Conservation (phyloP, 2,888 invertebrate genomes). For the Caenorhabditis sp. region DNA sequence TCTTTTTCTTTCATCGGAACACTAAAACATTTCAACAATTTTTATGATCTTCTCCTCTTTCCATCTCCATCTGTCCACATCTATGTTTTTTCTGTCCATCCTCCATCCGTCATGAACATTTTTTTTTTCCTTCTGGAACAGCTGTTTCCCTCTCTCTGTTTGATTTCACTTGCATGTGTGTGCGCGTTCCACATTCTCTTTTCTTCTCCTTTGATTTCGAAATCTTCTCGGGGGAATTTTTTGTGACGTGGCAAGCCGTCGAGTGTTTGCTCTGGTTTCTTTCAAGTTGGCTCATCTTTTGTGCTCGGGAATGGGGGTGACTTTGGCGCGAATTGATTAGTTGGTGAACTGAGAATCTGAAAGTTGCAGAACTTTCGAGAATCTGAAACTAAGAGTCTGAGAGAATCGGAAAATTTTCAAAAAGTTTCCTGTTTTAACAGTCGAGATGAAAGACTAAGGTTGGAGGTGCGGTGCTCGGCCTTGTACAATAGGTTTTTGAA, state of each 20-base stretch:
- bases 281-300: not conserved
- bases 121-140: not conserved
- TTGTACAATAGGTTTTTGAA: too few species aligned
- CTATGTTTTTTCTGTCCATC: slow-evolving; percentile 5
- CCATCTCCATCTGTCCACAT: slow-evolving; percentile 19
- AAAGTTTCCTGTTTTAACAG: too few species aligned
- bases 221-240: not conserved
- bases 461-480: too few species aligned
- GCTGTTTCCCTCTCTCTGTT: slow-evolving; percentile 23
- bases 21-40: slow-evolving; percentile 42
- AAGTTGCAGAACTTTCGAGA: too few species aligned
- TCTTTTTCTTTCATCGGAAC: too few species aligned
- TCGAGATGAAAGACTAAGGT: too few species aligned
- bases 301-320: not conserved
- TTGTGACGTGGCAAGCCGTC: slow-evolving; percentile 10
- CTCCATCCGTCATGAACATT: slow-evolving; percentile 27
- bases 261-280: slow-evolving; percentile 23
- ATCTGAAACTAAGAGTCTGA: too few species aligned
- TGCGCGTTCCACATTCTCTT: not conserved
- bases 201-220: not conserved
- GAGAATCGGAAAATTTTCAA: too few species aligned
- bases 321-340: too few species aligned
- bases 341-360: too few species aligned
- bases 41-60: slow-evolving; percentile 29
- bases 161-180: slow-evolving; percentile 3